These are phyloP conservation scores for Dissostichus mawsoni DNA, from an alignment of 2,113 vertebrate species.

Conservation along the genomic window DNA sequence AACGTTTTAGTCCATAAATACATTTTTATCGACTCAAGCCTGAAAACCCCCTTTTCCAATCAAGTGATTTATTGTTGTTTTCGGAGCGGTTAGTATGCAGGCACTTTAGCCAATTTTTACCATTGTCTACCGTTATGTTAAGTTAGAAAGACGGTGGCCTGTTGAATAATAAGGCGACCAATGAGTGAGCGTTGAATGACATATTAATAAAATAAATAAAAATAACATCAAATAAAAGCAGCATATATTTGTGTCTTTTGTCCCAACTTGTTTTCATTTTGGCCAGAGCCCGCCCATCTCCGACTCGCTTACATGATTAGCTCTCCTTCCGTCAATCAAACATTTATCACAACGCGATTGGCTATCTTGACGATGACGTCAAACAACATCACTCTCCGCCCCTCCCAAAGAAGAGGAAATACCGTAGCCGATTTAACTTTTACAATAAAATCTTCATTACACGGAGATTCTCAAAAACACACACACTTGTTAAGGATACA, in stretches of 20 bases:
- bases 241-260: conserved; percentile 57
- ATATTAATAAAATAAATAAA: rapidly evolving
- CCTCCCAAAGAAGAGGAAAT: conserved; percentile 75
- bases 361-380: conserved; percentile 41
- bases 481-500: rapidly evolving
- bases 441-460: conserved; percentile 61
- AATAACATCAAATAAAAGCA: background rate
- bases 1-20: background rate
- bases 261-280: conserved; percentile 82
- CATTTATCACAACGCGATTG: conserved; percentile 54
- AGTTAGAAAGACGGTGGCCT: background rate
- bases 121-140: background rate
- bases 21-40: background rate
- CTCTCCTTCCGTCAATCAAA: conserved; percentile 61
- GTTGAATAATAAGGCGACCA: background rate
- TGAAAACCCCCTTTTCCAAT: background rate
- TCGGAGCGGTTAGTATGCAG: background rate
- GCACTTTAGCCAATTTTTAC: background rate
- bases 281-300: conserved; percentile 59
- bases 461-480: background rate
- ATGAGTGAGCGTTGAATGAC: rapidly evolving
- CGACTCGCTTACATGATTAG: conserved; percentile 57
- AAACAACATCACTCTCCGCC: conserved; percentile 48
- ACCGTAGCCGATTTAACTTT: conserved; percentile 68
- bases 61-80: background rate